Base-by-base conservation (phyloP, 2,888 invertebrate genomes). In the Mesochorus sp. region DNA sequence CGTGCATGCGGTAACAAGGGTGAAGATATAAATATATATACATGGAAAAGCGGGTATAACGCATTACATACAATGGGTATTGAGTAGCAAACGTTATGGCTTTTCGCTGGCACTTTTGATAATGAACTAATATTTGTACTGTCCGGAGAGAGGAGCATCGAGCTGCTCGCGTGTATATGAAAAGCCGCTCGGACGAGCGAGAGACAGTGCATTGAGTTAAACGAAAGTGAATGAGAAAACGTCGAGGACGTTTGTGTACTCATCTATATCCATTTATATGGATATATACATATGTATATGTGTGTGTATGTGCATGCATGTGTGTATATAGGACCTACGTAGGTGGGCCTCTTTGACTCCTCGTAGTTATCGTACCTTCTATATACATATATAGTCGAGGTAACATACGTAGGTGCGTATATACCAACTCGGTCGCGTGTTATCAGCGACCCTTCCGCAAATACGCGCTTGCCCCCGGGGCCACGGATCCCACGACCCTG, bases 71-170 rank as follows among this genome's bases (percentile, higher is more conserved):
- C 37, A 55, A 34, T 19, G 55, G 6, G 26, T 53, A 53, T 39
- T 12, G 26, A 66, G 66, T 57, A 74, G 55, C 73, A 61, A 47
- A 59, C 47, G 55, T 57, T 19, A 12, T 44, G 51, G 68, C 71
- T 75, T 76, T 78, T 84, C 85, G 81, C 86, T 83, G 86, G 86
- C 90, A 90, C 91, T 91, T 89, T 90, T 90, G 86, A 86, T 90
- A 90, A 91, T 90, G 89, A 90, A 91, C 90, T 90, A 91, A 91
- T 91, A 90, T 91, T 91, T 91, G 89, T 89, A 73, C 85, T 87
- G 89, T 86, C 85, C 87, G 87, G 37, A 85, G 64, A 74, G 73
- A 61, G 77, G 34, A 64, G n/a, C n/a, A 53, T 61, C 39, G 47
- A 28, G n/a, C 19, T 21, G 57, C 67, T 24, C 44, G 39, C 24